Base-by-base conservation (phyloP, 2,113 vertebrate genomes). In the Ceratotherium simum region DNA sequence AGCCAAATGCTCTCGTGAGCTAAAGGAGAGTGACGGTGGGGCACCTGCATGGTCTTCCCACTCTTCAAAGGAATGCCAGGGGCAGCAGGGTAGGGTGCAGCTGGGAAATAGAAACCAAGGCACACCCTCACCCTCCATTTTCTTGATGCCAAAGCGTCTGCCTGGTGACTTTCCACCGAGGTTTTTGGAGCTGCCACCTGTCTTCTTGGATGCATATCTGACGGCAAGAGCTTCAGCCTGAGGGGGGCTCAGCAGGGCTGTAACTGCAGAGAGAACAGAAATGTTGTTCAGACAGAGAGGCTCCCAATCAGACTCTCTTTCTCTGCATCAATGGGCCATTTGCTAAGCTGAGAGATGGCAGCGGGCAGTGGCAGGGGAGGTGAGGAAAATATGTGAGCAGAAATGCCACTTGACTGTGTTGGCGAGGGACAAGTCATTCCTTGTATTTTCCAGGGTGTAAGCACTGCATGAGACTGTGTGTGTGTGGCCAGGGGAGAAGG, bases 151-250 rank as follows among this genome's bases (percentile, higher is more conserved):
- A 0, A 99, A 99, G 96, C 99, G 99, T 90, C 98, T 99, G 6
- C 99, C 99, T 1, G 99, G 97, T 85, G 99, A 99, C 69, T 99
- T 99, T 21, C 99, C 99, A 16, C 99, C 99, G 0, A 98, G 25
- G 95, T 99, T 99, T 98, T 99, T 99, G 5, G 99, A 98, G 98
- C 99, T 99, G 21, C 99, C 98, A 5, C 99, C 99, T 0, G 98
- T 56, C 97, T 99, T 99, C 98, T 99, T 99, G 29, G 99, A 99
- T 0, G 99, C 99, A 25, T 98, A 99, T 98, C 99, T 99, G 90
- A 99, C 67, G 0, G 98, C 97, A 69, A 98, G 93, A 42, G 98
- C 93, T 8, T 98, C 86, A 0, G 97, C 89, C 5, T 97, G 98
- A 31, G 56, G 70, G 13, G 99, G 5, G 5, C 82, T 78, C 20